Conservation (phyloP, 1,140 invertebrate species). For the Amphibalanus amphitrite region DNA sequence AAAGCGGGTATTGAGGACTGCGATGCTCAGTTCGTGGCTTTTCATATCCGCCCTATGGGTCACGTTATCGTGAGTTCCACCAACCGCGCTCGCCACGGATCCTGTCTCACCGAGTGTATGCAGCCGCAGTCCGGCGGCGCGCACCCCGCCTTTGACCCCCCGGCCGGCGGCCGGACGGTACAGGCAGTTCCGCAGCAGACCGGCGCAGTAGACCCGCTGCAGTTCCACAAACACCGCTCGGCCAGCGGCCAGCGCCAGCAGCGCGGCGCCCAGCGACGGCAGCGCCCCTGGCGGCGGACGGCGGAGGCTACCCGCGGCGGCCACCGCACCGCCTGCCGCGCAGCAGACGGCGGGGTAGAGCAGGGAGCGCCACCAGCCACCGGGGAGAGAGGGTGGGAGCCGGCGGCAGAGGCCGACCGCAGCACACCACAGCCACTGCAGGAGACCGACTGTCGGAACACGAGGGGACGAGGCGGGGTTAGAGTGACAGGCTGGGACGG, state of each 20-base stretch:
- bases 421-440: not conserved
- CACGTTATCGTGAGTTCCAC: too few species aligned
- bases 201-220: not conserved
- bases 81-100: too few species aligned
- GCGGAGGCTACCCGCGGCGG: not conserved
- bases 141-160: not conserved
- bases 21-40: too few species aligned
- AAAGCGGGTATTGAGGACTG: too few species aligned
- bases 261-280: not conserved
- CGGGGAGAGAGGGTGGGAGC: not conserved
- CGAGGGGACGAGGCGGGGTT: too few species aligned
- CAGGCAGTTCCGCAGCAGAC: not conserved
- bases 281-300: not conserved
- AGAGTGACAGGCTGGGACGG: too few species aligned
- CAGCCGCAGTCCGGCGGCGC: not conserved
- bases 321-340: too few species aligned
- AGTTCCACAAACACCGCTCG: not conserved
- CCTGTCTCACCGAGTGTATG: not conserved
- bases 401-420: not conserved
- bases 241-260: not conserved
- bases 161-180: not conserved
- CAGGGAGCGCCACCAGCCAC: not conserved
- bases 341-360: not conserved
- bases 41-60: too few species aligned
- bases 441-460: not conserved